Base-by-base conservation (phyloP, 2,888 invertebrate species). In the Apamea crenata region DNA sequence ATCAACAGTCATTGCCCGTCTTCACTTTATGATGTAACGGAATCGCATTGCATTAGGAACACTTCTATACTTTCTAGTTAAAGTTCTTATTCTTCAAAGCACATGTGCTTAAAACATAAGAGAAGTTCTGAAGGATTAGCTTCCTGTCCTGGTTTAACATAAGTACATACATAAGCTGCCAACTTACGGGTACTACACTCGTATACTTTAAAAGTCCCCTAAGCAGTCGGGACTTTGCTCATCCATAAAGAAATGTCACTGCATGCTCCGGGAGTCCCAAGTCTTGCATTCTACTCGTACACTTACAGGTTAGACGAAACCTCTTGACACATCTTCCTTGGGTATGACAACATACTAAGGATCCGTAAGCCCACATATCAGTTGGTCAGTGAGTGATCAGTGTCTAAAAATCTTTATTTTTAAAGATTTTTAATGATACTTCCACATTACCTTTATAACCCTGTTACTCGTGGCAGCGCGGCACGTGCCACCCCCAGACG, bases 401-500 rank as follows among this genome's bases (percentile, higher is more conserved):
- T 21, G 16, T 67, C 14, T 12, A 29, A 50, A n/a, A 67, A 82
- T 66, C 65, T 40, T 66, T 32, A 82, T 50, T 61, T 53, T 6
- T 0, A 32, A 32, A 59, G 29, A 66, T 70, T 74, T 68, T 44
- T 59, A 74, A 65, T 47, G 14, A 63, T 74, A 71, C 36, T 36
- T 74, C 10, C 18, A 25, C 40, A 61, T 32, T 66, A 56, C 32
- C 25, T 29, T 18, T 40, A 7, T 61, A 72, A 74, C 50, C 72
- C 63, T 67, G 66, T 80, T 72, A 61, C 68, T 79, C 36, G 61
- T 65, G 21, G 40, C 72, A 40, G 10, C 14, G 47, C 14, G 47
- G 87, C 88, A 87, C 91, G 92, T 89, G 89, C 90, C 86, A 61
- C 78, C 84, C 86, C 87, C 83, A 85, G 88, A 87, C 83, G 88